These are phyloP conservation scores for Hipparchia semele DNA, from an alignment of 2,888 invertebrate genomes.

Conservation along the genomic window DNA sequence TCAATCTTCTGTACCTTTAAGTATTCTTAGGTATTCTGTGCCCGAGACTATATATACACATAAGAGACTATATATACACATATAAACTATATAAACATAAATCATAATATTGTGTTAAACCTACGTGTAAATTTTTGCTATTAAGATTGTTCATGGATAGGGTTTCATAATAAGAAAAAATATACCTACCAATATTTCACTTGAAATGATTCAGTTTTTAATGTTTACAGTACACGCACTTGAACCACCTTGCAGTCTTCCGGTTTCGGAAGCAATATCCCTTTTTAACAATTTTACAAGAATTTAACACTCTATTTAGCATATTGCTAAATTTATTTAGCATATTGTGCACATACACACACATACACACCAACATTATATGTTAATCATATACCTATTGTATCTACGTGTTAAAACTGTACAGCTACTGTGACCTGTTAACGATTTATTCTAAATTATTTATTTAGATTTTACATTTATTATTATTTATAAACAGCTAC, in stretches of 20 bases:
- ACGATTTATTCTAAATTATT: no score
- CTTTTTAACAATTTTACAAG: conserved; percentile 2
- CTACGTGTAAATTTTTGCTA: not conserved
- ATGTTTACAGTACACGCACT: not conserved
- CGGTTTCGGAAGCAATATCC: conserved; percentile 11
- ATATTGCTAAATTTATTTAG: conserved; percentile 11
- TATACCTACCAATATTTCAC: not conserved
- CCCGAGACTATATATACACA: no score
- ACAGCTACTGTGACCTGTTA: no score
- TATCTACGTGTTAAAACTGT: no score
- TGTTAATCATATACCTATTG: not conserved
- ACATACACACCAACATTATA: not conserved
- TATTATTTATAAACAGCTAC: no score
- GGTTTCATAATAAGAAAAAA: conserved; percentile 8
- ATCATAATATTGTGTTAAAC: not conserved
- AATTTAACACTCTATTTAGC: conserved; percentile 12
- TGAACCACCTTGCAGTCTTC: conserved; percentile 6
- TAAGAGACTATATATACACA: no score
- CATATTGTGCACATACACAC: not conserved
- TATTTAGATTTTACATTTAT: no score
- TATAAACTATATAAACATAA: no score
- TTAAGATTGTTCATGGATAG: not conserved
- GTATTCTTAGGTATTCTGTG: no score
- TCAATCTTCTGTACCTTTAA: no score
- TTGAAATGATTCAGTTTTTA: conserved; percentile 4